A percentile compares a stretch with the other conserved stretches of the same genome.
phyloP scores from a whole-genome alignment of 2,113 vertebrate species.

The Todiramphus saurophagus region DNA sequence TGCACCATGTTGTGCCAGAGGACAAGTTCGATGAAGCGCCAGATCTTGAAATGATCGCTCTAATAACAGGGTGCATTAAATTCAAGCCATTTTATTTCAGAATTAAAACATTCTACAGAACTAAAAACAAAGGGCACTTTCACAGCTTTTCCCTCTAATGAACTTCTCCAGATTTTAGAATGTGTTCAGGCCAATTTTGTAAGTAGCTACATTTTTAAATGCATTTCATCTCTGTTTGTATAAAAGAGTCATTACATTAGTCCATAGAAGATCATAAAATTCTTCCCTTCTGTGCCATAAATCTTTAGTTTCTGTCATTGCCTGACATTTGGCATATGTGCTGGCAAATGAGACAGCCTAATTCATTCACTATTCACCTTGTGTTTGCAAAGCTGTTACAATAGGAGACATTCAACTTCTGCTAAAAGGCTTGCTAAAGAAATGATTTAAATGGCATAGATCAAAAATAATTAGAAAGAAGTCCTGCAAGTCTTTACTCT shows the following conservation, averaged over 20 bases:
- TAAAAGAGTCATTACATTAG: conserved; percentile 51
- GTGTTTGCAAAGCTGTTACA: conserved; percentile 30
- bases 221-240: conserved; percentile 48
- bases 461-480: background rate
- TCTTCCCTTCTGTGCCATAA: conserved; percentile 36
- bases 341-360: conserved; percentile 32
- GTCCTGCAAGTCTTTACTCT: background rate
- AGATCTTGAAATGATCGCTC: background rate
- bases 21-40: background rate
- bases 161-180: conserved; percentile 22
- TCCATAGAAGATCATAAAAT: conserved; percentile 49
- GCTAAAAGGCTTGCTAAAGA: conserved; percentile 6
- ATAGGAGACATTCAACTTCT: background rate
- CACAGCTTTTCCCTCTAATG: background rate
- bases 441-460: background rate
- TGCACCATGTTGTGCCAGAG: background rate
- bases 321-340: background rate
- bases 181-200: conserved; percentile 27
- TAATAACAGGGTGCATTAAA: background rate
- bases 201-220: conserved; percentile 35
- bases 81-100: background rate
- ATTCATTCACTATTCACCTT: conserved; percentile 53
- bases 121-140: background rate
- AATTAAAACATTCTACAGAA: background rate
- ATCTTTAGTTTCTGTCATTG: conserved; percentile 46